phyloP scores from a whole-genome alignment of 2,113 vertebrate genomes.

The Gorsachius goisagi region DNA sequence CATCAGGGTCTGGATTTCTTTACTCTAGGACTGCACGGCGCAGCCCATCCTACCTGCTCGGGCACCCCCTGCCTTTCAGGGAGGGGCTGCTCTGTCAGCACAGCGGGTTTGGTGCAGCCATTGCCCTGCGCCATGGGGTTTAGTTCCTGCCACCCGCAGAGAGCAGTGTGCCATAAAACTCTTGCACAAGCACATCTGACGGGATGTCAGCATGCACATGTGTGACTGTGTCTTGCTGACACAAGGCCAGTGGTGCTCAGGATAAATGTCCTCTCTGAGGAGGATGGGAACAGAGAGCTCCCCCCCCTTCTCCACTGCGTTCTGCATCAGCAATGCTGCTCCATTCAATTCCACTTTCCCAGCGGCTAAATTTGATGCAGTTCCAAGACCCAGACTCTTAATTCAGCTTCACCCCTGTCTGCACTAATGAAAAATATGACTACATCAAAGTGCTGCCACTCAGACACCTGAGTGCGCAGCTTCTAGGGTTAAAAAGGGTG shows the following conservation, averaged over 20 bases:
- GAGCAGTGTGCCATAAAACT: accelerated
- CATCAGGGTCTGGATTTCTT: accelerated
- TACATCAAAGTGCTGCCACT: not conserved
- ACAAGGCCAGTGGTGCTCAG: not conserved
- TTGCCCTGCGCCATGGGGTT: not conserved
- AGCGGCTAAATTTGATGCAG: not conserved
- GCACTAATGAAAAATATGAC: not conserved
- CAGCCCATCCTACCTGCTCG: not conserved
- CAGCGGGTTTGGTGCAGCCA: not conserved
- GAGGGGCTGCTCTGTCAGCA: not conserved
- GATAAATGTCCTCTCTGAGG: not conserved
- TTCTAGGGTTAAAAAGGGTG: not conserved
- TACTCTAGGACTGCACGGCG: accelerated
- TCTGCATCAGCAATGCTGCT: not conserved
- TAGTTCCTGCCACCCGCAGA: not conserved
- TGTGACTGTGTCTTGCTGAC: accelerated
- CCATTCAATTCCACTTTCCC: not conserved
- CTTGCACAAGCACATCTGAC: not conserved
- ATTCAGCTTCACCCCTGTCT: not conserved
- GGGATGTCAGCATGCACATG: accelerated
- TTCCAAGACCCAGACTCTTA: not conserved
- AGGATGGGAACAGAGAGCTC: not conserved
- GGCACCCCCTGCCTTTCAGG: accelerated
- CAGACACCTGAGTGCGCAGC: not conserved
- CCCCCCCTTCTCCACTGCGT: not conserved